Conservation (phyloP, 2,113 vertebrate species). For the Progne subis region DNA sequence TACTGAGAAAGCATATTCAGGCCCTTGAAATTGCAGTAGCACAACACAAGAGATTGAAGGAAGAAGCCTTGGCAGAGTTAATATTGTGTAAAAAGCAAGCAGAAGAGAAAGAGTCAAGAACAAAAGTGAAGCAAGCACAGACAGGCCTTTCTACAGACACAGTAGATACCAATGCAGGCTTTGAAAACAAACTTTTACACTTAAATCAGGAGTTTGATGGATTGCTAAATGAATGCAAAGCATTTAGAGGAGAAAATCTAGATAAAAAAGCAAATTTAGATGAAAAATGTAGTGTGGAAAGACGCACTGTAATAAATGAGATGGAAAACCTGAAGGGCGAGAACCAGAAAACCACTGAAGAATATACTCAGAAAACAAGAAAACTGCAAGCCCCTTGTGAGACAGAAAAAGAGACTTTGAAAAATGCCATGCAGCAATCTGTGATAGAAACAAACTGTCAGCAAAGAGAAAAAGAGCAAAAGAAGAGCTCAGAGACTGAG, state of each 20-base stretch:
- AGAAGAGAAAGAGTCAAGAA: constrained; percentile 65
- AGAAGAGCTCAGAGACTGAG: constrained; percentile 79
- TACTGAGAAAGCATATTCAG: constrained; percentile 82
- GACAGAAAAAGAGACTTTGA: constrained; percentile 78
- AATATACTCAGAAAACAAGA: constrained; percentile 70
- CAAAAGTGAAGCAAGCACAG: constrained; percentile 75
- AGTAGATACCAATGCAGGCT: constrained; percentile 59
- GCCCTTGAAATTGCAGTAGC: constrained; percentile 87
- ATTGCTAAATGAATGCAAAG: constrained; percentile 65
- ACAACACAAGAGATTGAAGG: constrained; percentile 82
- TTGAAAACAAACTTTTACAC: constrained; percentile 67
- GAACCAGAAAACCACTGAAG: constrained; percentile 72
- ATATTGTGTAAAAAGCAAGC: constrained; percentile 67
- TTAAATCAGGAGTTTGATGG: constrained; percentile 73
- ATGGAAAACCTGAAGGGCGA: constrained; percentile 65
- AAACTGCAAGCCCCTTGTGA: constrained; percentile 74
- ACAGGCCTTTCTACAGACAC: constrained; percentile 56
- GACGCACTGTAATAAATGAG: constrained; percentile 67
- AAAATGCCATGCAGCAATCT: constrained; percentile 77
- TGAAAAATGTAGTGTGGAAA: neutral
- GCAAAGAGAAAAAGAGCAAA: constrained; percentile 85
- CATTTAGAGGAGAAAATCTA: constrained; percentile 15
- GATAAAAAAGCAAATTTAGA: constrained; percentile 9
- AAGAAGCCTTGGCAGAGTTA: constrained; percentile 77
- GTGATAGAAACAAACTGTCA: constrained; percentile 83